Conservation (phyloP, 2,113 vertebrate genomes). For the Cryptotis parvus region DNA sequence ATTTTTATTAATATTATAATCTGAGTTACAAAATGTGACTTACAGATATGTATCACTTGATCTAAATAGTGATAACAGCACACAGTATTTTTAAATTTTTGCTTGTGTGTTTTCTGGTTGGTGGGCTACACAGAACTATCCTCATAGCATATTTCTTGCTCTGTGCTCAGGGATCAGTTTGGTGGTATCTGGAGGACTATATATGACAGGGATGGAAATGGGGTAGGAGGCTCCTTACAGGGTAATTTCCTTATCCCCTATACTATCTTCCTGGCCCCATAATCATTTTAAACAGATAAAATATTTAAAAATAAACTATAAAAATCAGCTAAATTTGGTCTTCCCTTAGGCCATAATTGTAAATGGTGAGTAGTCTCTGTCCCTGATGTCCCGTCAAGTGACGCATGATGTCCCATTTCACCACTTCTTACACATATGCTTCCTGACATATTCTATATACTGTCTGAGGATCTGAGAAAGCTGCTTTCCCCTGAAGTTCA, state of each 20-base stretch:
- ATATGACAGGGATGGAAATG: no score
- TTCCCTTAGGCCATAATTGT: background rate
- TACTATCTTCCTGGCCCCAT: no score
- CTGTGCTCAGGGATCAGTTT: no score
- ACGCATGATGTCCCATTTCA: background rate
- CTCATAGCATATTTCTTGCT: no score
- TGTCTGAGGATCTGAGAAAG: constrained; percentile 4
- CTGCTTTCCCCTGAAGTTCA: constrained; percentile 40
- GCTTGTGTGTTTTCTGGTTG: no score
- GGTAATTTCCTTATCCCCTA: no score
- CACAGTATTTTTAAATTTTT: no score
- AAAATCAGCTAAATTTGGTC: background rate
- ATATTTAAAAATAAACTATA: constrained; percentile 40
- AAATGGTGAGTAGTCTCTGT: constrained; percentile 20
- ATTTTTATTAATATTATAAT: constrained; percentile 23
- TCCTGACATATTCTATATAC: constrained; percentile 54
- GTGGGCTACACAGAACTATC: no score
- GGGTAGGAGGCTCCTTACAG: no score
- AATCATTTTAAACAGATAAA: background rate
- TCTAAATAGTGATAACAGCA: background rate
- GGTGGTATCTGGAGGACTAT: no score
- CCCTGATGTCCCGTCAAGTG: background rate
- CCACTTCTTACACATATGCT: background rate
- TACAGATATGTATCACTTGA: background rate
- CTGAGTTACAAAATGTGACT: background rate